These are phyloP conservation scores for Agonopterix alstromeriana DNA, from an alignment of 2,888 invertebrate genomes.

Conservation along the genomic window DNA sequence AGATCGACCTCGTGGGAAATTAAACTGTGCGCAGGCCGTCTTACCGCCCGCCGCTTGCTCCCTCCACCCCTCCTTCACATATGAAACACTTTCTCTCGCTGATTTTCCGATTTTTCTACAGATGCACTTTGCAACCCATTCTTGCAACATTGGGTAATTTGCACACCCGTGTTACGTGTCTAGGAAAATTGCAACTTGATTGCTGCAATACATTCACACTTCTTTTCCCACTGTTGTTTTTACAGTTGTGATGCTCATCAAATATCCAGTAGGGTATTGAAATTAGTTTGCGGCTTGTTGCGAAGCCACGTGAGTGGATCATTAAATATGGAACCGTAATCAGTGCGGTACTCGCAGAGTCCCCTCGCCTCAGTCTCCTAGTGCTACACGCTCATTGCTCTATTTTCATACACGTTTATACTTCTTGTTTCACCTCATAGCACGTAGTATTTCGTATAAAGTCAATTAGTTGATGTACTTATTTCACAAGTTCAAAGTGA, in stretches of 20 bases:
- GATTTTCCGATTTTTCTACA: conserved; percentile 58
- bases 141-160: conserved; percentile 23
- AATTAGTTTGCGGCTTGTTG: conserved; percentile 59
- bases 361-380: conserved; percentile 41
- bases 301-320: conserved; percentile 58
- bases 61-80: conserved; percentile 49
- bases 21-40: conserved; percentile 73
- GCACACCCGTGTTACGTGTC: conserved; percentile 5
- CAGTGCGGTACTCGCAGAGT: conserved; percentile 56
- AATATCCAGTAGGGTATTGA: conserved; percentile 52
- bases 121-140: conserved; percentile 28
- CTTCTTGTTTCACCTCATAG: neutral
- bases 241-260: conserved; percentile 4
- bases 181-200: conserved; percentile 4
- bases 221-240: conserved; percentile 2
- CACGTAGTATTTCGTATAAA: too few relatives aligned
- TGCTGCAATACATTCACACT: neutral
- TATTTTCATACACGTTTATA: conserved; percentile 25
- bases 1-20: conserved; percentile 78
- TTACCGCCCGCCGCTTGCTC: conserved; percentile 43
- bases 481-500: neutral
- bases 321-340: conserved; percentile 73
- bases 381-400: conserved; percentile 34
- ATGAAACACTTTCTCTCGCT: conserved; percentile 64
- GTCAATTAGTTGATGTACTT: neutral